Percentiles rank a stretch among this genome's conserved stretches.
phyloP scores from a whole-genome alignment of 2,797 vertebrate species.

The Fratercula arctica region DNA sequence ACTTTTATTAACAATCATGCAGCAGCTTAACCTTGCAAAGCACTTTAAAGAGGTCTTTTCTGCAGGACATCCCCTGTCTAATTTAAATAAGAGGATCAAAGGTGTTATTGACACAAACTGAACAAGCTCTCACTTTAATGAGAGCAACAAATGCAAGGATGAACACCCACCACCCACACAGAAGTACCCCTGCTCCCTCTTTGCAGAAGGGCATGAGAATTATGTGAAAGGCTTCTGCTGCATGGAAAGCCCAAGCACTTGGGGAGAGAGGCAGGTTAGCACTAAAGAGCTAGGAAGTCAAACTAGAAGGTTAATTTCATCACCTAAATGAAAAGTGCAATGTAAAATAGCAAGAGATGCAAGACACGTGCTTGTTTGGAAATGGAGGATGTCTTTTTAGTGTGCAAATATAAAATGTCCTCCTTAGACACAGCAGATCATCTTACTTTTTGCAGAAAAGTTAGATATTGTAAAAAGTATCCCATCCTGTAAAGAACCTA shows the following conservation, averaged over 20 bases:
- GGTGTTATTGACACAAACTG: neutral
- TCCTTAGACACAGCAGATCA: neutral
- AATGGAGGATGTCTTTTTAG: neutral
- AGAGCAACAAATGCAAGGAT: neutral
- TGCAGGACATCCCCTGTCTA: neutral
- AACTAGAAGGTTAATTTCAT: neutral
- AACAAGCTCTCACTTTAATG: neutral
- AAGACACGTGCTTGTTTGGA: neutral
- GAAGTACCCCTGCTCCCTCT: neutral
- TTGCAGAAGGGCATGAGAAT: neutral
- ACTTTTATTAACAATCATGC: neutral
- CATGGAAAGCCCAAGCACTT: neutral
- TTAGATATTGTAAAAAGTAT: neutral
- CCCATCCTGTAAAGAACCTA: neutral
- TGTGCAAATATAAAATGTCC: neutral
- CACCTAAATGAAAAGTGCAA: neutral
- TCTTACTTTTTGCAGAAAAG: neutral
- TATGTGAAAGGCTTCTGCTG: neutral
- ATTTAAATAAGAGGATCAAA: constrained; percentile 21
- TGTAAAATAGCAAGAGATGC: neutral
- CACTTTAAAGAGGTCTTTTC: neutral
- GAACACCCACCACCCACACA: neutral
- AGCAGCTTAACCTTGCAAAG: neutral
- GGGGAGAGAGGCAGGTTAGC: neutral
- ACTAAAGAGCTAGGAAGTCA: neutral